Percentiles rank a stretch among this genome's conserved stretches.
These are phyloP conservation scores for Saimiri boliviensis DNA, from an alignment of 2,113 vertebrate genomes.

Conservation along the genomic window DNA sequence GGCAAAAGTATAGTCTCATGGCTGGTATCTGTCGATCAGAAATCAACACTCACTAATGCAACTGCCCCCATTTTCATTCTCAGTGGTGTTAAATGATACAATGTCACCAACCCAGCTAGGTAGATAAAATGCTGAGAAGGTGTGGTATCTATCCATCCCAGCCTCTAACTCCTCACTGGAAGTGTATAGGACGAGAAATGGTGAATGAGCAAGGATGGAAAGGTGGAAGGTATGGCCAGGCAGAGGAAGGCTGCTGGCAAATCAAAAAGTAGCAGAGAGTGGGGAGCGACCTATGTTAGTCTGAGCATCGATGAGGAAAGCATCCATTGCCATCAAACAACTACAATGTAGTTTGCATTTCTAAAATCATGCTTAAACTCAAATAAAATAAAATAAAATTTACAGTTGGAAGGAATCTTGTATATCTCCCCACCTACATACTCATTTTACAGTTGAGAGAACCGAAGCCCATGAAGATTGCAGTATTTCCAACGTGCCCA, in stretches of 20 bases:
- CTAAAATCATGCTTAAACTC: neutral
- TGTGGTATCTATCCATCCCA: neutral
- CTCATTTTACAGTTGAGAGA: neutral
- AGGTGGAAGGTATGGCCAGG: neutral
- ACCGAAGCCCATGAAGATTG: neutral
- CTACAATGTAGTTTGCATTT: neutral
- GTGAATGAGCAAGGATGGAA: neutral
- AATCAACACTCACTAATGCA: neutral
- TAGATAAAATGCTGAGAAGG: neutral
- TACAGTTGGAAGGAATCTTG: neutral
- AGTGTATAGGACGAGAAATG: neutral
- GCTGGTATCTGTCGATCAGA: slow-evolving; percentile 7
- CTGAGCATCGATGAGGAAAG: neutral
- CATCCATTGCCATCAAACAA: neutral
- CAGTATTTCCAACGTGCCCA: neutral
- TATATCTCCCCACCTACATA: neutral
- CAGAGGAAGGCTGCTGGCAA: neutral
- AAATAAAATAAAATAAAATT: slow-evolving; percentile 32
- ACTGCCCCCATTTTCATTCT: neutral
- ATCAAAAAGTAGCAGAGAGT: neutral
- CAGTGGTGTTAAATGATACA: neutral
- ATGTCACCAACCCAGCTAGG: neutral
- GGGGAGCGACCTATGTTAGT: neutral
- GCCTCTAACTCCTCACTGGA: neutral
- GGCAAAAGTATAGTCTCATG: neutral